A percentile compares a stretch with the other conserved stretches of the same genome.
phyloP scores from a whole-genome alignment of 2,113 vertebrate species.

The Tonatia bakeri region DNA sequence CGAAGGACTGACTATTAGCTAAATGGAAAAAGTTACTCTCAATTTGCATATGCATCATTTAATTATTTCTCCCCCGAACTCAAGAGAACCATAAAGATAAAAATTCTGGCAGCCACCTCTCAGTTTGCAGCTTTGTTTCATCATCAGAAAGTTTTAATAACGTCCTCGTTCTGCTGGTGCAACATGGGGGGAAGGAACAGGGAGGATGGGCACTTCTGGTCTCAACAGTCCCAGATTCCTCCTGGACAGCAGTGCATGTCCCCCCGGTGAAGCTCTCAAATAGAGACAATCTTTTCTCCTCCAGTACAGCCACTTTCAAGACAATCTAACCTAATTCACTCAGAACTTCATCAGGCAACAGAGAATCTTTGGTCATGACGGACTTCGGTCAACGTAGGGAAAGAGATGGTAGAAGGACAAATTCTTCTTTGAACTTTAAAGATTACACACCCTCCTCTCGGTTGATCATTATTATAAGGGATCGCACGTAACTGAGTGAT shows the following conservation, averaged over 20 bases:
- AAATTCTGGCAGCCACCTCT: neutral
- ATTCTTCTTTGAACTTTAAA: neutral
- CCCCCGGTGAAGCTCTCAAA: neutral
- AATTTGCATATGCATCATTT: neutral
- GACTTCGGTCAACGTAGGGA: neutral
- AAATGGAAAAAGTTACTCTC: neutral
- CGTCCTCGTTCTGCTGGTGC: neutral
- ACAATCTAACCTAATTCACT: neutral
- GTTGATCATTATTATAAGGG: neutral
- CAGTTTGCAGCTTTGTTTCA: neutral
- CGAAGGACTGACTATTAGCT: neutral
- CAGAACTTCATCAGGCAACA: neutral
- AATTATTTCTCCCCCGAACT: neutral
- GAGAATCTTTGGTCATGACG: neutral
- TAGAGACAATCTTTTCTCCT: neutral
- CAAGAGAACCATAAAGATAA: slow-evolving; percentile 41
- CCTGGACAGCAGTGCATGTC: neutral
- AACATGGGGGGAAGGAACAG: neutral
- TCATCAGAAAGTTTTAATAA: slow-evolving; percentile 13
- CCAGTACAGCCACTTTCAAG: neutral
- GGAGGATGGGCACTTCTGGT: neutral
- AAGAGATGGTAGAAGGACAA: neutral
- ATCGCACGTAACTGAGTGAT: neutral
- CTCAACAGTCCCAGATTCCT: neutral
- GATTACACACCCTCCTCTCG: neutral